These are phyloP conservation scores for Propithecus deckenii DNA, from an alignment of 2,797 vertebrate genomes.

Conservation along the genomic window DNA sequence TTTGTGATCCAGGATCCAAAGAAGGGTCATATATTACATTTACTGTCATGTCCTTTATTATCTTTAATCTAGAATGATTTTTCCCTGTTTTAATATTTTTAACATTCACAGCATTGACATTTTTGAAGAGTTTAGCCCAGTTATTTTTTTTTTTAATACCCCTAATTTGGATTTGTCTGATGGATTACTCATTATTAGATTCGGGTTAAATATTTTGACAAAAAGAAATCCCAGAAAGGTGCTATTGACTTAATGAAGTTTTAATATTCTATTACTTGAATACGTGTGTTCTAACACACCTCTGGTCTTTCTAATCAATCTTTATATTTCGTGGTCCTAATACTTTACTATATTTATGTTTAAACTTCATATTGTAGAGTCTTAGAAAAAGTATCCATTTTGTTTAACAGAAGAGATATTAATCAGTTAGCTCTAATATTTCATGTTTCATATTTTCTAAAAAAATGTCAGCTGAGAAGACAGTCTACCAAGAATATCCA, in stretches of 20 bases:
- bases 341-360: background rate
- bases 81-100: background rate
- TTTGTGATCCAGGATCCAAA: background rate
- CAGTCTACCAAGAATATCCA: background rate
- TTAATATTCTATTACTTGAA: background rate
- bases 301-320: background rate
- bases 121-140: background rate
- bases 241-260: background rate
- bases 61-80: background rate
- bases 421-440: background rate
- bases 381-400: background rate
- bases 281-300: background rate
- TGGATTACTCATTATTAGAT: background rate
- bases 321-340: background rate
- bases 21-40: background rate
- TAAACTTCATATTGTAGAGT: background rate
- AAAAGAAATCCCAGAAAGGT: background rate
- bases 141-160: background rate
- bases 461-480: background rate
- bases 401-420: background rate
- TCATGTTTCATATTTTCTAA: background rate
- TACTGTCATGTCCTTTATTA: background rate
- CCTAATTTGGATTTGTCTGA: background rate
- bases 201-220: background rate
- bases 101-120: background rate